Percentiles rank a stretch among this genome's conserved stretches.
Conservation (phyloP, 2,113 vertebrate species). For the Upupa epops region DNA sequence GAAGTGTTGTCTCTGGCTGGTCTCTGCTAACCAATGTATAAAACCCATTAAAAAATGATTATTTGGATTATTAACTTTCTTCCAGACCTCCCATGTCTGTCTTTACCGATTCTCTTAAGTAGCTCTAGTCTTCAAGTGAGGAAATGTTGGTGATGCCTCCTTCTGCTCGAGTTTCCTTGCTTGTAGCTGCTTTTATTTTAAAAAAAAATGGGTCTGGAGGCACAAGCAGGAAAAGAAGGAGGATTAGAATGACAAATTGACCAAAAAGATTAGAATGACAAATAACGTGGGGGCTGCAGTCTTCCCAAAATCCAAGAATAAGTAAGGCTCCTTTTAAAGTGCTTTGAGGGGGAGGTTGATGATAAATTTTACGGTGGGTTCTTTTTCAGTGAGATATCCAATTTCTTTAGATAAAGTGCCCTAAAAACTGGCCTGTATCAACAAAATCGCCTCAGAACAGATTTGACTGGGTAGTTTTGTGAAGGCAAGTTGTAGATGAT, state of each 20-base stretch:
- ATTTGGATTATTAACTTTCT: neutral
- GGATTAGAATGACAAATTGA: slow-evolving; percentile 61
- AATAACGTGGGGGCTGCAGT: slow-evolving; percentile 65
- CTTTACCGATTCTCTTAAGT: neutral
- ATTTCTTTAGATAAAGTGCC: neutral
- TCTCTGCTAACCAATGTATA: neutral
- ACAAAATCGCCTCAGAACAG: neutral
- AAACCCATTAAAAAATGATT: neutral
- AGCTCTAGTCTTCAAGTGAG: neutral
- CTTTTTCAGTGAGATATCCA: slow-evolving; percentile 28
- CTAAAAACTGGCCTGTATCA: neutral
- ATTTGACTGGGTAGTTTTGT: neutral
- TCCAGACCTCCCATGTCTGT: neutral
- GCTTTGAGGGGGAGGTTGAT: slow-evolving; percentile 59
- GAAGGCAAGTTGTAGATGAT: neutral
- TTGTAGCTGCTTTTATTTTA: neutral
- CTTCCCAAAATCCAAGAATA: slow-evolving; percentile 66
- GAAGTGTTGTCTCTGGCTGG: neutral
- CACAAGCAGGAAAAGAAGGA: slow-evolving; percentile 40
- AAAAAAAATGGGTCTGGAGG: slow-evolving; percentile 1
- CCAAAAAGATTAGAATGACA: slow-evolving; percentile 70
- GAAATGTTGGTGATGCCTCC: neutral
- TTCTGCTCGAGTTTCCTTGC: neutral
- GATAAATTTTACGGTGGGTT: slow-evolving; percentile 44
- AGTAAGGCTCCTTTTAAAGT: slow-evolving; percentile 66